Conservation (phyloP, 2,888 invertebrate species). For the Pyralis farinalis region DNA sequence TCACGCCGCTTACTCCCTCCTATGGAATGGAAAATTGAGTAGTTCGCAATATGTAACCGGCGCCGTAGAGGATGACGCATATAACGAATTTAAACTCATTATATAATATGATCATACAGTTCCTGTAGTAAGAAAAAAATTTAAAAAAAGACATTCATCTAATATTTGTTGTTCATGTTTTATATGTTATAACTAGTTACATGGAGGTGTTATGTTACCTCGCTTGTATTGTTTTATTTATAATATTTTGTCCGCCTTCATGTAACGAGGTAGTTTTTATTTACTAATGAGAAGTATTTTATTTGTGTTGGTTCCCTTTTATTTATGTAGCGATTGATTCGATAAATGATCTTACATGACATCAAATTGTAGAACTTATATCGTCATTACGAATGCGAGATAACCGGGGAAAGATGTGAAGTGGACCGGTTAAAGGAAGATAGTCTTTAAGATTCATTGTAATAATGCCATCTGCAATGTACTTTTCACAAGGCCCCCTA, state of each 20-base stretch:
- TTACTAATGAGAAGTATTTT: constrained; percentile 28
- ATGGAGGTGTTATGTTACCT: constrained; percentile 26
- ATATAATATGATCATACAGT: constrained; percentile 50
- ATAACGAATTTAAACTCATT: constrained; percentile 61
- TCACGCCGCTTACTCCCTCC: constrained; percentile 25
- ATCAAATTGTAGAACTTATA: too few species aligned
- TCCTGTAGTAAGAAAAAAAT: constrained; percentile 45
- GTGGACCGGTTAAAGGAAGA: too few species aligned
- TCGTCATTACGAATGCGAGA: too few species aligned
- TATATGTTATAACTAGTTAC: constrained; percentile 21
- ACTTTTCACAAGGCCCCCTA: too few species aligned
- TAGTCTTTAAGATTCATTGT: too few species aligned
- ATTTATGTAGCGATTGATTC: constrained; percentile 15
- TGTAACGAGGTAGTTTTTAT: constrained; percentile 27
- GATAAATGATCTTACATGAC: not conserved
- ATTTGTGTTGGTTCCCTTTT: constrained; percentile 28
- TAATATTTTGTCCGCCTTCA: constrained; percentile 25
- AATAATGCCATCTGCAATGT: too few species aligned
- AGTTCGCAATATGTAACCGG: constrained; percentile 16
- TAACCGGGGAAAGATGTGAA: too few species aligned
- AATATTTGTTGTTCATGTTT: constrained; percentile 19
- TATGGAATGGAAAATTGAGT: constrained; percentile 35
- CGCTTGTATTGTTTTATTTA: constrained; percentile 22
- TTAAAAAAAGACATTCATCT: constrained; percentile 32
- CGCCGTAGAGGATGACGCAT: constrained; percentile 21